Evolutionary conservation across 2,888 invertebrate species (phyloP), one percentile per base, ranked within the genome.

Genomic region (Drosophila prolongata): DNA sequence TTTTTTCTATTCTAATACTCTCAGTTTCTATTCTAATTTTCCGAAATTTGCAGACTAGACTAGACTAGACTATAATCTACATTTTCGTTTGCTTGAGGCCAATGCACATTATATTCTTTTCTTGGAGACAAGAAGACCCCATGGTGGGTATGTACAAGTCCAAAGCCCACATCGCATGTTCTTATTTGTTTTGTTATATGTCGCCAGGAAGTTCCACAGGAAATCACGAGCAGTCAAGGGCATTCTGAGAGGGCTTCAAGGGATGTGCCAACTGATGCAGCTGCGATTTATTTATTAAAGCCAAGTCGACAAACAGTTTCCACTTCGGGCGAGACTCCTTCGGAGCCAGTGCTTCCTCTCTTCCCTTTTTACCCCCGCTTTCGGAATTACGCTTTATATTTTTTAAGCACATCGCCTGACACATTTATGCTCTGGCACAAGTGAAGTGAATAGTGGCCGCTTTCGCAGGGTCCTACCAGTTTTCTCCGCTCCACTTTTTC

Each of bases 231-330:
- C 73, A 58, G 76, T 76, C 65, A 67, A 71, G 66, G 69, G 62
- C 67, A 78, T 77, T 76, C 81, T 68, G 73, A 61, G 53, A 62
- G 67, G 85, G 65, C 81, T 55, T 50, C 60, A 50, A 65, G 62
- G 67, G 35, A 62, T 40, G 60, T 49, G 49, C 49, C 75, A 87
- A 81, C 76, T 75, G 82, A 79, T 81, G 77, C 74, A 81, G 77
- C 85, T 81, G 82, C 72, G 84, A 87, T 81, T 81, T 87, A 76
- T 77, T 84, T 83, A 83, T 84, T 87, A 87, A 77, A 72, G 56
- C 68, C 61, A 56, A 46, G 53, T 49, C 65, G 53, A 66, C 73
- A 44, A 53, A 58, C 53, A 55, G 58, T 55, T 72, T 19, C 40
- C 30, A 43, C 58, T 34, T 35, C 4, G 34, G 34, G 10, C 34